A percentile compares a stretch with the other conserved stretches of the same genome.
Conservation (phyloP, 2,797 vertebrate species). For the Ctenopoma kingsleyae region DNA sequence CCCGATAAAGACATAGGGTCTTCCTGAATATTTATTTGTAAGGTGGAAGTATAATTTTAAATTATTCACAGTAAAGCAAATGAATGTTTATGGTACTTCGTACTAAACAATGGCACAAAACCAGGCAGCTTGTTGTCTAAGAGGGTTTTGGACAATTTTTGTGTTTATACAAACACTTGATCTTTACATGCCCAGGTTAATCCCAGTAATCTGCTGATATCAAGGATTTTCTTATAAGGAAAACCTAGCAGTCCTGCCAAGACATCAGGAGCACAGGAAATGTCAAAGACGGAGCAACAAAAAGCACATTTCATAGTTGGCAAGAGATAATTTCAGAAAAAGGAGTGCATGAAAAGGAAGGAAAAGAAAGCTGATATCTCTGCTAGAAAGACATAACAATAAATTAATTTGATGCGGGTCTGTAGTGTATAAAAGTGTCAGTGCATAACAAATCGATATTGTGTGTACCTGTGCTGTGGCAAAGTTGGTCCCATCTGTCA, state of each 20-base stretch:
- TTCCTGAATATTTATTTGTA: slow-evolving; percentile 7
- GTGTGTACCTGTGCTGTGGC: slow-evolving; percentile 91
- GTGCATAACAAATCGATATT: slow-evolving; percentile 53
- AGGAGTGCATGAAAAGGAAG: slow-evolving; percentile 19
- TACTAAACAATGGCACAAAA: not conserved
- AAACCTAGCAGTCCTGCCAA: slow-evolving; percentile 32
- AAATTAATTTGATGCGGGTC: slow-evolving; percentile 55
- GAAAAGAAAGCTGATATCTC: slow-evolving; percentile 29
- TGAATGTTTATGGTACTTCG: not conserved
- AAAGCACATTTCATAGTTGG: slow-evolving; percentile 64
- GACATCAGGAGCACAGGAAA: slow-evolving; percentile 34
- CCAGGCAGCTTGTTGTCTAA: not conserved
- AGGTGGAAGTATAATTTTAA: slow-evolving; percentile 5
- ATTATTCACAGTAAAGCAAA: slow-evolving; percentile 10
- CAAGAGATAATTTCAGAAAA: slow-evolving; percentile 56
- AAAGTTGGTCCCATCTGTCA: slow-evolving; percentile 93
- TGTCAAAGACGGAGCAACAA: slow-evolving; percentile 52
- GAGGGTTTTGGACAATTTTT: slow-evolving; percentile 15
- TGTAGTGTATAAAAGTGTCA: slow-evolving; percentile 31
- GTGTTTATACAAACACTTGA: slow-evolving; percentile 39
- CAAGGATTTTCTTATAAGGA: slow-evolving; percentile 49
- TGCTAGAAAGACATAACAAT: slow-evolving; percentile 51
- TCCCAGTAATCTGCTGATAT: slow-evolving; percentile 63
- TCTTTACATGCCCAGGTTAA: slow-evolving; percentile 52
- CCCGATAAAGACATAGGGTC: not conserved